Conservation (phyloP, 2,113 vertebrate genomes). For the Hemiprocne comata region DNA sequence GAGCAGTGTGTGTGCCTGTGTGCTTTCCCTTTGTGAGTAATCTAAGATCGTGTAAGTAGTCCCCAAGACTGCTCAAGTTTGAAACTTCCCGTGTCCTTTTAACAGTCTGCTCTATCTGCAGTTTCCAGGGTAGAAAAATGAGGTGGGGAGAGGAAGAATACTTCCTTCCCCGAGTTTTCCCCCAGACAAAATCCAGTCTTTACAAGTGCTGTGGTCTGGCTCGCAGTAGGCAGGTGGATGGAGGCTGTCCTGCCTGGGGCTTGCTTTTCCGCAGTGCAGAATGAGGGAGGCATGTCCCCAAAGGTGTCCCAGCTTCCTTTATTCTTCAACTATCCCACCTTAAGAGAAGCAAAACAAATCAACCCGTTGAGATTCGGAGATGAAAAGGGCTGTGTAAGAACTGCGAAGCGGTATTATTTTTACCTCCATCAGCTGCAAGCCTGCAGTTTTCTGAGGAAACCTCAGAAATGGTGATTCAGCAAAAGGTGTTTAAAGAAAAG, state of each 20-base stretch:
- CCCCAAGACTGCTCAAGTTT: neutral
- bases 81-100: neutral
- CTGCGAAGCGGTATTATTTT: conserved; percentile 34
- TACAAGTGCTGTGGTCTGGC: neutral
- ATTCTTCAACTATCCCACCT: neutral
- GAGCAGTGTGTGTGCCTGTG: neutral
- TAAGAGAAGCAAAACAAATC: conserved; percentile 26
- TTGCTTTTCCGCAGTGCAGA: neutral
- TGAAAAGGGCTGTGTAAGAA: neutral
- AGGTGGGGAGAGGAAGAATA: neutral
- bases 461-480: conserved; percentile 31
- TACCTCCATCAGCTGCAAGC: conserved; percentile 30
- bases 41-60: neutral
- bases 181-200: neutral
- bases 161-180: neutral
- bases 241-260: neutral
- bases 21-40: neutral
- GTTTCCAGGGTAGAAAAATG: neutral
- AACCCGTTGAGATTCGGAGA: neutral
- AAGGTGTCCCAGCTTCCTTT: neutral
- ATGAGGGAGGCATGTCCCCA: neutral
- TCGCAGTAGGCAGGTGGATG: neutral
- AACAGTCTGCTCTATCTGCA: neutral
- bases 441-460: conserved; percentile 35
- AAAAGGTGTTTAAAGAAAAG: neutral